Base-by-base conservation (phyloP, 2,888 invertebrate genomes). In the Embidobia sp. region DNA sequence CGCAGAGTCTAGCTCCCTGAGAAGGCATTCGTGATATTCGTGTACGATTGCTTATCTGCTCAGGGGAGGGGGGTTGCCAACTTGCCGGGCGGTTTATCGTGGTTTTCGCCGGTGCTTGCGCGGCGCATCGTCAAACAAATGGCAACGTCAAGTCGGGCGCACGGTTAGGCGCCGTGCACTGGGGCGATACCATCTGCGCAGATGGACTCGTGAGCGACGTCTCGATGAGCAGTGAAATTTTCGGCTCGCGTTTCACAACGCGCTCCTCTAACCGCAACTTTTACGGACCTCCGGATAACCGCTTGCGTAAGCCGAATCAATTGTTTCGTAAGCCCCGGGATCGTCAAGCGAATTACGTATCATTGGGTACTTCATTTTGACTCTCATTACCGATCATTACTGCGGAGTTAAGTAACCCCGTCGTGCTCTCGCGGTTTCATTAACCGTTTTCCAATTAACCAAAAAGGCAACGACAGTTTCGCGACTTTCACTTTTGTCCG, bases 191-290 rank as follows among this genome's bases (percentile, higher is more conserved):
- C 80, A 80, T 82, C 83, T 81, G 82, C 83, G 80, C 64, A 79
- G 81, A 78, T 80, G 83, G 78, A 76, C 78, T 79, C 77, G 79
- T 74, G 78, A 79, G 79, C 79, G 80, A 80, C 79, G 81, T 80
- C 80, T 59, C 78, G 76, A 64, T 79, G 79, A 80, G 69, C 42
- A 75, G 82, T 81, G 83, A 84, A 85, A 84, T 83, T 85, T 69
- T 81, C 66, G 82, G 82, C 82, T 83, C 80, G 81, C 80, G 82
- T 85, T 85, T 81, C 82, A 81, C 79, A 69, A 72, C 78, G 79
- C 75, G 59, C 78, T 73, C 10, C 49, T 44, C 61, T 18, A 49
- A 44, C 42, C 57, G 16, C 37, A 40, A 40, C 31, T 48, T 48
- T 57, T 31, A 57, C 11, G 16, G 29, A 37, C 48, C 35, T 37